Evolutionary conservation across 2,888 invertebrate genomes (phyloP).

Genomic region (Herminia tarsipennalis): DNA sequence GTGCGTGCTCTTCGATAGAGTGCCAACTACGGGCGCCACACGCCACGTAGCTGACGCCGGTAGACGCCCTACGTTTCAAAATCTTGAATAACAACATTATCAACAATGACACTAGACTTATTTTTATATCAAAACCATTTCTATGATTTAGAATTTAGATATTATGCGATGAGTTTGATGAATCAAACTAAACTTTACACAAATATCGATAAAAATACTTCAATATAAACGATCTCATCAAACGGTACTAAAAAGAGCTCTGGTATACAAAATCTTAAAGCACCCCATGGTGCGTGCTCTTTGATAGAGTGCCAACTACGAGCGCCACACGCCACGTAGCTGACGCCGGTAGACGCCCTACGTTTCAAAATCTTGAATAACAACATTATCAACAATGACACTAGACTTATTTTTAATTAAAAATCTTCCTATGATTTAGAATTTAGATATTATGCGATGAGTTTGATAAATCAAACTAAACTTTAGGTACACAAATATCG

Average conservation of each 20-base stretch:
- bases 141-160: not conserved
- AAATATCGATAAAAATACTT: too few species aligned
- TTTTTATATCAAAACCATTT: constrained; percentile 1
- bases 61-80: constrained; percentile 13
- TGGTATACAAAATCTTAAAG: too few species aligned
- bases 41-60: constrained; percentile 13
- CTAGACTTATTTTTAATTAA: not conserved
- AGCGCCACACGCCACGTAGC: constrained; percentile 36
- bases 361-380: constrained; percentile 20
- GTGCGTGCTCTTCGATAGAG: constrained; percentile 44
- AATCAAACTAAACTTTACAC: too few species aligned
- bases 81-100: constrained; percentile 25
- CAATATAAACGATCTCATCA: too few species aligned
- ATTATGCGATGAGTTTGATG: too few species aligned
- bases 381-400: constrained; percentile 28
- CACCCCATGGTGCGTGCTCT: constrained; percentile 39
- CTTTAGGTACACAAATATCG: too few species aligned
- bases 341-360: constrained; percentile 11
- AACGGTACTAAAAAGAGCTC: too few species aligned
- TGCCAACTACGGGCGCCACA: constrained; percentile 48
- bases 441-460: too few species aligned
- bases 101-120: constrained; percentile 13
- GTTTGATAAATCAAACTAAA: too few species aligned
- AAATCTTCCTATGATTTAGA: not conserved
- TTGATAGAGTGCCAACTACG: constrained; percentile 50